phyloP scores from a whole-genome alignment of 2,797 vertebrate genomes.

The Dipus sagitta region DNA sequence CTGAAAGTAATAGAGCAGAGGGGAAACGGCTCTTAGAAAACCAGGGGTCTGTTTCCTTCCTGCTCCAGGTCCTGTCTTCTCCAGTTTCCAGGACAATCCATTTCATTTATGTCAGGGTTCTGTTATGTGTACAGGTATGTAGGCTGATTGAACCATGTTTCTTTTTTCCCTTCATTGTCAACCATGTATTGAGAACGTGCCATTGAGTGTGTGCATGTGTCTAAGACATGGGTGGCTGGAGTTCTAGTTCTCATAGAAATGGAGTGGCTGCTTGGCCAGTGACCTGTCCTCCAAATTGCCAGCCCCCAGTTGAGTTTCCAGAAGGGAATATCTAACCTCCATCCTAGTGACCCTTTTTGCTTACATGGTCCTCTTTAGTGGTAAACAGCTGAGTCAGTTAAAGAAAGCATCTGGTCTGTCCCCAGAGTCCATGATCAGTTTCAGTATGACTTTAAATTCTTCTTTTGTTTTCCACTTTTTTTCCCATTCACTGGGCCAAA shows the following conservation, averaged over 20 bases:
- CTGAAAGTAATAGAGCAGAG: conserved; percentile 88
- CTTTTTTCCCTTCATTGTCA: conserved; percentile 23
- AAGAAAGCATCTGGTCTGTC: conserved; percentile 1
- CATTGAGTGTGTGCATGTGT: background rate
- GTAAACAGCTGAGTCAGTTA: conserved; percentile 8
- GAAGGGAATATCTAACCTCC: background rate
- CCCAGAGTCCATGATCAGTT: background rate
- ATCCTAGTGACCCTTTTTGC: background rate
- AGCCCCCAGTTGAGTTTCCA: background rate
- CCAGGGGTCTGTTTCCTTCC: conserved; percentile 88
- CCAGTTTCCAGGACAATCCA: conserved; percentile 64
- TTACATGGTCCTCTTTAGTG: conserved; percentile 31
- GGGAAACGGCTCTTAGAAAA: conserved; percentile 88
- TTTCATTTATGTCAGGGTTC: conserved; percentile 54
- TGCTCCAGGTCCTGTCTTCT: conserved; percentile 86
- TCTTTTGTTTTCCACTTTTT: background rate
- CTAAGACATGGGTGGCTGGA: background rate
- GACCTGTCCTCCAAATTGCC: background rate
- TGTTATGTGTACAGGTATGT: conserved; percentile 20
- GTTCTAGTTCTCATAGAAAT: background rate
- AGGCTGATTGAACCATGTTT: background rate
- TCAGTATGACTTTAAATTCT: conserved; percentile 57
- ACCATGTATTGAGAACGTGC: conserved; percentile 13
- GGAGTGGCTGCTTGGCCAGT: background rate
- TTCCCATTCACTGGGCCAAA: conserved; percentile 12